Conservation (phyloP, 2,797 vertebrate species). For the Trematomus bernacchii region DNA sequence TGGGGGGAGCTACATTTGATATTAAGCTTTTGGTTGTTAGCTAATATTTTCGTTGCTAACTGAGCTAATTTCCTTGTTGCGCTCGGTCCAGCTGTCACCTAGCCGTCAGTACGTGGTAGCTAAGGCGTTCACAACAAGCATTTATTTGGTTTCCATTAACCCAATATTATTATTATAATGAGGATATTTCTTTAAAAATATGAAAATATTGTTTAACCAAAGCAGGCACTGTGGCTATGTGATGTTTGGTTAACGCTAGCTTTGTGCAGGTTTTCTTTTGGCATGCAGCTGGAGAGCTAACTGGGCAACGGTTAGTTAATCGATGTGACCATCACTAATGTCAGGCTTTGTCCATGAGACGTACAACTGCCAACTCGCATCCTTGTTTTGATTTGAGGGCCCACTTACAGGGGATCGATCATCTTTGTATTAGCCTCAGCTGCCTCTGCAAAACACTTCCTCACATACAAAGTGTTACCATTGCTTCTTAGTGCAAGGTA, state of each 20-base stretch:
- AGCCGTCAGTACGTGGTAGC: slow-evolving; percentile 55
- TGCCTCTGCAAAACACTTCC: slow-evolving; percentile 21
- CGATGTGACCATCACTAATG: slow-evolving; percentile 45
- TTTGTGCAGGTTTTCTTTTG: slow-evolving; percentile 27
- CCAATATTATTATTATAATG: background rate
- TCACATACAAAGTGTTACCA: slow-evolving; percentile 1
- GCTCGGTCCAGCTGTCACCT: slow-evolving; percentile 72
- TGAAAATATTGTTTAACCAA: background rate
- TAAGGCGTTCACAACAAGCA: slow-evolving; percentile 23
- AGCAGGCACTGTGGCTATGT: slow-evolving; percentile 25
- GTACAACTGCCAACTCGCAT: slow-evolving; percentile 31
- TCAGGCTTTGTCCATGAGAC: slow-evolving; percentile 51
- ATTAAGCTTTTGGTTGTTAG: slow-evolving; percentile 40
- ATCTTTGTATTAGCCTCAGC: slow-evolving; percentile 20
- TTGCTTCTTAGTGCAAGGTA: background rate
- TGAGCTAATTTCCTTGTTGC: slow-evolving; percentile 80
- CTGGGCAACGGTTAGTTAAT: slow-evolving; percentile 51
- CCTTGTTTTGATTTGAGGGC: slow-evolving; percentile 57
- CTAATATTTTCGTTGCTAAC: slow-evolving; percentile 71
- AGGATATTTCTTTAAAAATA: background rate
- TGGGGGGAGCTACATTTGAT: slow-evolving; percentile 23
- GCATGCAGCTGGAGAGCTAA: slow-evolving; percentile 41
- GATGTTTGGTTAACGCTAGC: slow-evolving; percentile 69
- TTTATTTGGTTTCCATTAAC: background rate
- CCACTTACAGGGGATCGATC: slow-evolving; percentile 39